Evolutionary conservation across 2,888 invertebrate genomes (phyloP), one percentile per base, ranked within the genome.

Genomic region (Volucella inflata): DNA sequence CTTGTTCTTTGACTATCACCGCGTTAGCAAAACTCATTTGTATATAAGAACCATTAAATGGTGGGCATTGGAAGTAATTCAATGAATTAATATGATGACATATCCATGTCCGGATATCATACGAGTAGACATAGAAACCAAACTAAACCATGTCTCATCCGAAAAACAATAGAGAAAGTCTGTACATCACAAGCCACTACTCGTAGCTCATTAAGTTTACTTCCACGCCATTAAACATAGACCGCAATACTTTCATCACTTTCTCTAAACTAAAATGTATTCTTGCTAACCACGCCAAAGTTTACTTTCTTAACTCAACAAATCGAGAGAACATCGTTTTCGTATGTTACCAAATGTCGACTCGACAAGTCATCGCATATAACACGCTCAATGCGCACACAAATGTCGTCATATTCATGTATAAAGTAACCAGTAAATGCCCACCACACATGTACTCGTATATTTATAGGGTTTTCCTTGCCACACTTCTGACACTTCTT

Each of bases 231-330:
- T 68, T 77, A 53, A 60, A 62, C 70, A 17, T 70, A 40, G 10
- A 62, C 59, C 77, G 51, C 77, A 67, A 65, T 50, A 38, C 65
- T 82, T 70, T 71, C 71, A 76, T 72, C 67, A 72, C 30, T 46
- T 55, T 74, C 55, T 40, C 30, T 51, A 51, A 55, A 57, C 3
- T 55, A 36, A 30, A 17, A 30, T 60, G 8, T 57, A 55, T 59
- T 12, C 76, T 59, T 60, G 46, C 21, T 65, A 59, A 65, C 17
- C 64, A 55, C 42, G 50, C 30, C 16, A 59, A 59, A 68, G 53
- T 77, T 46, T 11, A 48, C 57, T 74, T 59, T 65, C 42, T 42
- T 59, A 55, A 14, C 36, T 36, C 48, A 74, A 48, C 42, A 17
- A 62, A 62, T 17, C 42, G 14, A 71, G 30, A 30, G 50, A 51